These are phyloP conservation scores for Sebastes fasciatus DNA, from an alignment of 2,113 vertebrate species.

Conservation along the genomic window DNA sequence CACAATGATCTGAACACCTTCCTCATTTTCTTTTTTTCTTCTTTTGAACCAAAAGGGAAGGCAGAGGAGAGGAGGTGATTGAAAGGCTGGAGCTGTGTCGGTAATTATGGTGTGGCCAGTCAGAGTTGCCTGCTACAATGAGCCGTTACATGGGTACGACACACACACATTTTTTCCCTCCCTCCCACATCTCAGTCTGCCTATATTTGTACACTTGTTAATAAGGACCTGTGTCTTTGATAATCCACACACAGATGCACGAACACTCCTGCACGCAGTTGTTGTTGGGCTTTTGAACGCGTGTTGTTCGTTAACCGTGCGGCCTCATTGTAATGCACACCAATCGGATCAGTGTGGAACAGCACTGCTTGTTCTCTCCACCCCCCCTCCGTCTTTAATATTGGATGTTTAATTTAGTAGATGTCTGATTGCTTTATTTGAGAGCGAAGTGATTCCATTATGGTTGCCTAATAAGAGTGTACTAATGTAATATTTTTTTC, in stretches of 20 bases:
- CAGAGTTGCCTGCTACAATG: constrained; percentile 11
- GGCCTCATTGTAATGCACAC: constrained; percentile 60
- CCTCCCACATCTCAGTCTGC: neutral
- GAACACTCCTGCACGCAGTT: constrained; percentile 1
- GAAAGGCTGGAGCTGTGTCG: constrained; percentile 44
- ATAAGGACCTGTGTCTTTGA: constrained; percentile 58
- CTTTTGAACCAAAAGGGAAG: neutral
- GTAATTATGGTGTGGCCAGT: constrained; percentile 52
- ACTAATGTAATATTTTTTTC: constrained; percentile 66
- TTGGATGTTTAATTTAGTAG: constrained; percentile 75
- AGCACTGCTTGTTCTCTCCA: neutral
- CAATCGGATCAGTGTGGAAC: constrained; percentile 35
- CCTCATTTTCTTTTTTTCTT: constrained; percentile 6
- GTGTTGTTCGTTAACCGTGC: constrained; percentile 44
- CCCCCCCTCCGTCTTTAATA: neutral
- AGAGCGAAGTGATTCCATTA: constrained; percentile 74
- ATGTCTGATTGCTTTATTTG: constrained; percentile 71
- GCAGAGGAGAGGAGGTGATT: neutral
- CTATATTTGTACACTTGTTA: constrained; percentile 61
- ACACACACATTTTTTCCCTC: neutral
- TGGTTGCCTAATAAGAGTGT: constrained; percentile 65
- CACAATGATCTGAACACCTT: constrained; percentile 33
- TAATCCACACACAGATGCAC: constrained; percentile 28
- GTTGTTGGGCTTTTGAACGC: constrained; percentile 25
- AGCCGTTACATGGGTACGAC: neutral